These are phyloP conservation scores for Lamprologus sp. DNA, from an alignment of 2,113 vertebrate species.

Conservation along the genomic window DNA sequence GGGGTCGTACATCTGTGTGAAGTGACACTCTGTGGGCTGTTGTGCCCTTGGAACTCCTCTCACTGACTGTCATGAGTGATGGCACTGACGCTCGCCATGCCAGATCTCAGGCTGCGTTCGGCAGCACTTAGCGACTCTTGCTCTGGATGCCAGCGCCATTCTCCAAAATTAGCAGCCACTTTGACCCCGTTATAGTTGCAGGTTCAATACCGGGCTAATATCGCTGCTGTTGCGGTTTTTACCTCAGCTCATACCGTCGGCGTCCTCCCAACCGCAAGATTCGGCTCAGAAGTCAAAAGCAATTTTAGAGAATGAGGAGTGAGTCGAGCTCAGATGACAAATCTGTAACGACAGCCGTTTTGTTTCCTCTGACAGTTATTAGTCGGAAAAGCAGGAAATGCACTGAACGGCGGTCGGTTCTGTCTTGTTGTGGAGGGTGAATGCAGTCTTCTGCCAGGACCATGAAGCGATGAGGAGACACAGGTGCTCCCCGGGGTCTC, in stretches of 20 bases:
- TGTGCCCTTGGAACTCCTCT: slow-evolving; percentile 3
- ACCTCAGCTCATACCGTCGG: background rate
- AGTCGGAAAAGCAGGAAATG: background rate
- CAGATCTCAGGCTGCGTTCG: background rate
- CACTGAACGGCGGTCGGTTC: background rate
- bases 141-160: background rate
- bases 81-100: background rate
- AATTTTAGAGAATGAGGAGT: slow-evolving; percentile 10
- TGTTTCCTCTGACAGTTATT: slow-evolving; percentile 28
- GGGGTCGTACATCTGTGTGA: background rate
- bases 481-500: slow-evolving; percentile 21
- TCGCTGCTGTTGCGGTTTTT: background rate
- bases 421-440: background rate
- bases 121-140: background rate
- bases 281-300: slow-evolving; percentile 1
- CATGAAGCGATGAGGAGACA: slow-evolving; percentile 34
- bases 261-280: background rate
- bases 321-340: background rate
- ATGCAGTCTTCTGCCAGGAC: background rate
- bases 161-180: slow-evolving; percentile 29
- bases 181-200: slow-evolving; percentile 32
- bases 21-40: background rate
- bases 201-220: slow-evolving; percentile 44
- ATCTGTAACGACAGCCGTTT: background rate
- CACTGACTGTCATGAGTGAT: slow-evolving; percentile 7